These are phyloP conservation scores for Helostoma temminkii DNA, from an alignment of 2,797 vertebrate species.

Conservation along the genomic window DNA sequence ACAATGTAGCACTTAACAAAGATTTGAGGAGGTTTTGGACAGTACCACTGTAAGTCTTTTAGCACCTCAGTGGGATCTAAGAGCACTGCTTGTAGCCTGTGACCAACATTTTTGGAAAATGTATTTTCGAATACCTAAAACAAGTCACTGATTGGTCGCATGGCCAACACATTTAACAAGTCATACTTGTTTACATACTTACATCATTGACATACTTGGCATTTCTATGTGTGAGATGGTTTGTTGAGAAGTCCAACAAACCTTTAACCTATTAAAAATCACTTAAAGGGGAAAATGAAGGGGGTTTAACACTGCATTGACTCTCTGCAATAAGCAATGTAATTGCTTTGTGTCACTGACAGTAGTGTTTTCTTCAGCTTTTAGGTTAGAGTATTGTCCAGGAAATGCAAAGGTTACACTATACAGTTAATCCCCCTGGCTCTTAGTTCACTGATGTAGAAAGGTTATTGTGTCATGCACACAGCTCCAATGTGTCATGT, in stretches of 20 bases:
- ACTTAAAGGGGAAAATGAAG: background rate
- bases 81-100: background rate
- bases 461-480: conserved; percentile 50
- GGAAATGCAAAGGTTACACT: conserved; percentile 43
- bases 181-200: background rate
- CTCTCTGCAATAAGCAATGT: conserved; percentile 9
- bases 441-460: conserved; percentile 44
- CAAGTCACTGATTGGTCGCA: background rate
- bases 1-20: background rate
- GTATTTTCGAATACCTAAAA: background rate
- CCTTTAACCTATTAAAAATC: background rate
- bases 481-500: conserved; percentile 10
- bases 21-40: background rate
- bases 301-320: background rate
- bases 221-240: background rate
- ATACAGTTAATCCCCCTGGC: conserved; percentile 33
- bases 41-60: background rate
- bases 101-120: too few species aligned
- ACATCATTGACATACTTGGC: too few species aligned
- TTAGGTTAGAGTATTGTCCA: conserved; percentile 31
- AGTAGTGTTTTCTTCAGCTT: conserved; percentile 19
- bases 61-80: background rate
- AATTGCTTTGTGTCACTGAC: conserved; percentile 10
- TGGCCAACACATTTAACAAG: too few species aligned
- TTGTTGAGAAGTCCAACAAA: background rate